These are phyloP conservation scores for Myiothlypis chrysogaster DNA, from an alignment of 2,797 vertebrate genomes.

Conservation along the genomic window DNA sequence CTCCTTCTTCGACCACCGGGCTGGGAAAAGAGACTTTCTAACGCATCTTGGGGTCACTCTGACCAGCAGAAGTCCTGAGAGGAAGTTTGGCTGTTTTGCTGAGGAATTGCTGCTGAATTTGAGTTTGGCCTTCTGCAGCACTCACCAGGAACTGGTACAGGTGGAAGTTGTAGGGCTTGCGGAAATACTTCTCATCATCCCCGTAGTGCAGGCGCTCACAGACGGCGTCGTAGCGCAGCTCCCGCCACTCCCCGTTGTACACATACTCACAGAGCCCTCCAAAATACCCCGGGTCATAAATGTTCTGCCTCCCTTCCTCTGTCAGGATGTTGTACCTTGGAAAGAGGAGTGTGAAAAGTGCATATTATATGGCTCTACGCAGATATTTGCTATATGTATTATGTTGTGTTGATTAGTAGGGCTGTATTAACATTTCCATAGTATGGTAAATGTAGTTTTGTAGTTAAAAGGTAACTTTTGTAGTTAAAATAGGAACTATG, in stretches of 20 bases:
- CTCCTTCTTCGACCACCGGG: no score
- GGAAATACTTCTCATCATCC: slow-evolving; percentile 88
- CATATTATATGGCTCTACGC: no score
- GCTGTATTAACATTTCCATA: no score
- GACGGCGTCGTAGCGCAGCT: slow-evolving; percentile 81
- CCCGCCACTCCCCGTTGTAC: slow-evolving; percentile 93
- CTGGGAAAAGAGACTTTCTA: no score
- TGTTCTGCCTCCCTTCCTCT: slow-evolving; percentile 63
- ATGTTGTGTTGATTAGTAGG: no score
- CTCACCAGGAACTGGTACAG: slow-evolving; percentile 86
- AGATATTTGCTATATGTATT: no score
- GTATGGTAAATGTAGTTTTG: no score
- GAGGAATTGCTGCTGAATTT: background rate
- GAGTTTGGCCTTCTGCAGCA: rapidly evolving
- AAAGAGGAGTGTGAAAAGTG: background rate
- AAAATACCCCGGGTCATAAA: slow-evolving; percentile 82
- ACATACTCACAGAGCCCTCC: slow-evolving; percentile 89
- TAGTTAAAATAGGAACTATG: no score
- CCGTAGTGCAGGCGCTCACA: slow-evolving; percentile 89
- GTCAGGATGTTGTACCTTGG: slow-evolving; percentile 86
- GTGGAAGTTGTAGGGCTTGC: slow-evolving; percentile 92
- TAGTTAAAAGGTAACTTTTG: no score
- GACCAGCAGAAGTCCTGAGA: no score
- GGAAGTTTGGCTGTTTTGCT: background rate
- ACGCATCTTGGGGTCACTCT: rapidly evolving